A percentile compares a stretch with the other conserved stretches of the same genome.
Conservation (phyloP, 2,113 vertebrate genomes). For the Rhizomys pruinosus region DNA sequence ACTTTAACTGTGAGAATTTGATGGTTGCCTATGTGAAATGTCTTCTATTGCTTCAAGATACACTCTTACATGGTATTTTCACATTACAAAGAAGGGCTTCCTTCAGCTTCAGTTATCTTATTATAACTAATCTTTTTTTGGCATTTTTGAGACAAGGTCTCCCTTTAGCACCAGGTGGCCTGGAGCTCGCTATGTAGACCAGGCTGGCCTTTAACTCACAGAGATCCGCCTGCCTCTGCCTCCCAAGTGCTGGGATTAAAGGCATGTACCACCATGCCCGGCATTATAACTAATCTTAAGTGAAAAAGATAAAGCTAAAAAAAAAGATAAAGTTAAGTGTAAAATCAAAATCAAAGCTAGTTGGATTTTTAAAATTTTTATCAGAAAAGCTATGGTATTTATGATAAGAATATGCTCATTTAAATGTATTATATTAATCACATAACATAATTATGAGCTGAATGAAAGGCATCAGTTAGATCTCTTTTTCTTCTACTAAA, state of each 20-base stretch:
- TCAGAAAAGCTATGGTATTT: slow-evolving; percentile 60
- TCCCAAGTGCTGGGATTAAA: too few relatives aligned
- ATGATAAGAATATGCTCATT: slow-evolving; percentile 54
- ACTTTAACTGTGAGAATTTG: slow-evolving; percentile 53
- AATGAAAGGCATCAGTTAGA: slow-evolving; percentile 7
- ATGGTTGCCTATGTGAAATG: not conserved
- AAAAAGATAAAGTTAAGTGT: slow-evolving; percentile 25
- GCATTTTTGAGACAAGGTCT: too few relatives aligned
- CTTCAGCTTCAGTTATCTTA: slow-evolving; percentile 10
- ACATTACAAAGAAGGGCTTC: slow-evolving; percentile 35
- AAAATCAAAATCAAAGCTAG: slow-evolving; percentile 42
- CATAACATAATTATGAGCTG: slow-evolving; percentile 18
- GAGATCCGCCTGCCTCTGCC: too few relatives aligned
- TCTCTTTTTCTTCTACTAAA: slow-evolving; percentile 45
- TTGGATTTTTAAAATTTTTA: slow-evolving; percentile 37
- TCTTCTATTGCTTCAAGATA: slow-evolving; percentile 47
- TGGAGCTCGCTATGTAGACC: too few relatives aligned
- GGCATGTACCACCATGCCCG: too few relatives aligned
- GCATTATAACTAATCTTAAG: slow-evolving; percentile 15
- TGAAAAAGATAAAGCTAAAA: slow-evolving; percentile 29
- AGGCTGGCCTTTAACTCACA: too few relatives aligned
- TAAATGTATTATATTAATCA: slow-evolving; percentile 61
- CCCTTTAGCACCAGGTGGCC: too few relatives aligned
- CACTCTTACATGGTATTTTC: slow-evolving; percentile 2
- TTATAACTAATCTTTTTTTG: slow-evolving; percentile 48